Evolutionary conservation across 2,888 invertebrate genomes (phyloP).

Genomic region (Standfussiana lucernea): DNA sequence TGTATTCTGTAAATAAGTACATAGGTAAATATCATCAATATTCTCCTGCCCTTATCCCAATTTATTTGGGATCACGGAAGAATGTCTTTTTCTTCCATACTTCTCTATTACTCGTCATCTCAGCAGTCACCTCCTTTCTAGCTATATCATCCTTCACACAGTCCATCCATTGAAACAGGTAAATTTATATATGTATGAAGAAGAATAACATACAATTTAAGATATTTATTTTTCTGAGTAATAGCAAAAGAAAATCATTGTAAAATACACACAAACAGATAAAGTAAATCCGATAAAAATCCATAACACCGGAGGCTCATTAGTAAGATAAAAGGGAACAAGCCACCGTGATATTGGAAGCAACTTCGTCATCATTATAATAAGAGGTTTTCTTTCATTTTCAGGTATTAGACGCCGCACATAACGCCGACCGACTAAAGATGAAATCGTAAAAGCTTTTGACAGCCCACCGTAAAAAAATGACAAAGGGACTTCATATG

Average conservation of each 20-base stretch:
- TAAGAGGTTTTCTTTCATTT: conserved; percentile 67
- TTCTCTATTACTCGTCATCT: too few species aligned
- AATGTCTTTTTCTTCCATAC: too few species aligned
- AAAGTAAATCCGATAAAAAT: conserved; percentile 58
- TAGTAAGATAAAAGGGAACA: conserved; percentile 65
- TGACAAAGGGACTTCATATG: conserved; percentile 86
- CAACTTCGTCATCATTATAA: conserved; percentile 65
- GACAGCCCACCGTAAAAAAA: conserved; percentile 86
- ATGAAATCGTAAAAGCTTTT: conserved; percentile 87
- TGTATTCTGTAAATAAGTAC: background rate
- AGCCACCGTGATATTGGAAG: conserved; percentile 65
- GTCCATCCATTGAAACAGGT: too few species aligned
- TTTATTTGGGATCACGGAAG: too few species aligned
- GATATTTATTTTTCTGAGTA: background rate
- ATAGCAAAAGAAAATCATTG: conserved; percentile 26
- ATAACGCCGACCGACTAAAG: conserved; percentile 73
- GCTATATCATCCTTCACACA: too few species aligned
- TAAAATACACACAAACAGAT: conserved; percentile 34
- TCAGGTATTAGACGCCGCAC: conserved; percentile 71
- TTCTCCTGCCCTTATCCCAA: too few species aligned
- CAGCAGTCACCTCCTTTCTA: too few species aligned
- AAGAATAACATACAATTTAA: background rate
- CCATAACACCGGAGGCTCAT: conserved; percentile 60
- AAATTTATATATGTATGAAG: too few species aligned
- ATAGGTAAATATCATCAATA: background rate